phyloP scores from a whole-genome alignment of 1,140 invertebrate genomes.

The Lutraria rhynchaena region DNA sequence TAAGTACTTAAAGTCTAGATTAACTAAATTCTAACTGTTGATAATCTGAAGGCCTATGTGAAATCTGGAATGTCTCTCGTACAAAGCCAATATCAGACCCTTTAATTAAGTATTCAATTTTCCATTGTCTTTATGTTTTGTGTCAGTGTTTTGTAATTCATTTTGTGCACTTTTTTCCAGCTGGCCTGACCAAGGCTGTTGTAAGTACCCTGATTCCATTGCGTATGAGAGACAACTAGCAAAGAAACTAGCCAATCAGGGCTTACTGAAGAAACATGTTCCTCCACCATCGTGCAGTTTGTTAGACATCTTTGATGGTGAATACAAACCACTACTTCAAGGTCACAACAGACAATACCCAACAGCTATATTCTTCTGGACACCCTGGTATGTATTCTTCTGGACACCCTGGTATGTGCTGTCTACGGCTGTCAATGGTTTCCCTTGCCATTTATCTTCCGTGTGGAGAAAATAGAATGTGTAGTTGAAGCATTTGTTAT shows the following conservation, averaged over 20 bases:
- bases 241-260: conserved; percentile 80
- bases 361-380: conserved; percentile 80
- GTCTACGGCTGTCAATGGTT: too few relatives aligned
- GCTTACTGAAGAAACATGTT: conserved; percentile 76
- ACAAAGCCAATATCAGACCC: too few relatives aligned
- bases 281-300: conserved; percentile 78
- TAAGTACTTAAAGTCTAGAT: too few relatives aligned
- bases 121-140: not conserved
- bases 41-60: too few relatives aligned
- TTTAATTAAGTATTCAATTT: too few relatives aligned
- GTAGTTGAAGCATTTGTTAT: too few relatives aligned
- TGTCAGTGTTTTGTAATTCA: not conserved
- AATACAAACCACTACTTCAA: conserved; percentile 76
- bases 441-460: too few relatives aligned
- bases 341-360: conserved; percentile 71
- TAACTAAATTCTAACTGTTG: too few relatives aligned
- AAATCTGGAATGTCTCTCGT: too few relatives aligned
- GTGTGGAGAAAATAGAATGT: too few relatives aligned
- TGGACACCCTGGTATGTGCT: too few relatives aligned
- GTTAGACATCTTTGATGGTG: conserved; percentile 79
- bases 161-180: conserved; percentile 60
- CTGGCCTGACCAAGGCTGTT: conserved; percentile 79
- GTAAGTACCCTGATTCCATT: conserved; percentile 78
- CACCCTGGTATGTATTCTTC: conserved; percentile 76
- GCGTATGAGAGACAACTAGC: conserved; percentile 75